Conservation (phyloP, 2,888 invertebrate genomes). For the Abrostola triplasia region DNA sequence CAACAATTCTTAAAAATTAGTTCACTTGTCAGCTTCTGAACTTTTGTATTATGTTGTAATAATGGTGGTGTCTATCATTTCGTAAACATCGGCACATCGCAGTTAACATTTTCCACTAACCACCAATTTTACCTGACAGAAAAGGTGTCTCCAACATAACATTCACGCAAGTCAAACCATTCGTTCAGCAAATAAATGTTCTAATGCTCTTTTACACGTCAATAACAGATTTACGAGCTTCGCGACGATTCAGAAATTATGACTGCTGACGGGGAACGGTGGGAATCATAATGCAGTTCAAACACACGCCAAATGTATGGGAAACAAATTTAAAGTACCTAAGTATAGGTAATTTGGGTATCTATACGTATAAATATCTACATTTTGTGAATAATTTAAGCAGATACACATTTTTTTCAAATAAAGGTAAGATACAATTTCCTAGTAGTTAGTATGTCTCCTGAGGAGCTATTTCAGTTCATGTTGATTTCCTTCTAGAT, state of each 20-base stretch:
- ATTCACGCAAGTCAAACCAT: constrained; percentile 47
- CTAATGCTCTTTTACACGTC: constrained; percentile 50
- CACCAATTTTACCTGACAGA: constrained; percentile 27
- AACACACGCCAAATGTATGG: constrained; percentile 10
- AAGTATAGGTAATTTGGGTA: constrained; percentile 10
- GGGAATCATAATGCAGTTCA: constrained; percentile 31
- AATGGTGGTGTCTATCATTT: too few relatives aligned
- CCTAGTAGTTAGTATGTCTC: too few relatives aligned
- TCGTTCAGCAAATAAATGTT: constrained; percentile 52
- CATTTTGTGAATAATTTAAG: too few relatives aligned
- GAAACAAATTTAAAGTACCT: constrained; percentile 3
- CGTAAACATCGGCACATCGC: neutral
- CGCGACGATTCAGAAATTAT: constrained; percentile 35
- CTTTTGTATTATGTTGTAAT: too few relatives aligned
- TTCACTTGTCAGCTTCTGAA: too few relatives aligned
- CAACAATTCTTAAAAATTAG: too few relatives aligned
- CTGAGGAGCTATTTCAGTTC: too few relatives aligned
- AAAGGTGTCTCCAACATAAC: constrained; percentile 41
- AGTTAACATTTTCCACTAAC: constrained; percentile 9
- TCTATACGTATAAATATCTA: too few relatives aligned
- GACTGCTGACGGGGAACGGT: constrained; percentile 34
- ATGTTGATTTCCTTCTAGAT: too few relatives aligned
- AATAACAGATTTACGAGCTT: constrained; percentile 53
- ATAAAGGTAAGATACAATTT: too few relatives aligned
- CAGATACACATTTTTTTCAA: too few relatives aligned